Evolutionary conservation across 2,888 invertebrate species (phyloP), one percentile per base, ranked within the genome.

Genomic region (Eurois occulta): DNA sequence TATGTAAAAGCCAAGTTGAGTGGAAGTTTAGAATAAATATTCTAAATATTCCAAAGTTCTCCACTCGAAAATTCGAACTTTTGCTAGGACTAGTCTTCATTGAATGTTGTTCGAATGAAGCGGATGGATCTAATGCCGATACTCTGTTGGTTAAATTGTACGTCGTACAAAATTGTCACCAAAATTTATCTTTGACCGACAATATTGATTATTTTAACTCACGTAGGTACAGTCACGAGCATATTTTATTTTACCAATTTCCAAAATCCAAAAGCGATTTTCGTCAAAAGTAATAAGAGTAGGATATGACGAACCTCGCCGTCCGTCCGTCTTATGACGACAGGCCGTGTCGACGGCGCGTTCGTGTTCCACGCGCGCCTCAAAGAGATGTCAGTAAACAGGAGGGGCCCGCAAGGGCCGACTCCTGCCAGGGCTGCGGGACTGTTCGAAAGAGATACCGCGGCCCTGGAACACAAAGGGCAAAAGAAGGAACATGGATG

Each of bases 1-100:
- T 35, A 7, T 46, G 21, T n/a, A 28, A 58, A 84, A 62, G 52
- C 41, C 66, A 28, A n/a, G 35, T 84, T 69, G 24, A 68, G 48
- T 68, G 35, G 24, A 66, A 32, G 32, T 71, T 58, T 24, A 16
- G 38, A 35, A 41, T 7, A n/a, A n/a, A n/a, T n/a, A n/a, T n/a
- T n/a, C n/a, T n/a, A n/a, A n/a, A n/a, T n/a, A n/a, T n/a, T n/a
- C n/a, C n/a, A n/a, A n/a, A n/a, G n/a, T n/a, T n/a, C n/a, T n/a
- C n/a, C n/a, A n/a, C n/a, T n/a, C n/a, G n/a, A n/a, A n/a, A n/a
- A n/a, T n/a, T n/a, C n/a, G n/a, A 28, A 21, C 1, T 35, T 58
- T 35, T 41, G 13, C 10, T 16, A 65, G 8, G 16, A 10, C 3
- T 38, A 28, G 41, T 64, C 21, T 13, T 28, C 8, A 24, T 65